Evolutionary conservation across 1,140 invertebrate genomes (phyloP), one percentile per base, ranked within the genome.

Genomic region (Orius insidiosus): DNA sequence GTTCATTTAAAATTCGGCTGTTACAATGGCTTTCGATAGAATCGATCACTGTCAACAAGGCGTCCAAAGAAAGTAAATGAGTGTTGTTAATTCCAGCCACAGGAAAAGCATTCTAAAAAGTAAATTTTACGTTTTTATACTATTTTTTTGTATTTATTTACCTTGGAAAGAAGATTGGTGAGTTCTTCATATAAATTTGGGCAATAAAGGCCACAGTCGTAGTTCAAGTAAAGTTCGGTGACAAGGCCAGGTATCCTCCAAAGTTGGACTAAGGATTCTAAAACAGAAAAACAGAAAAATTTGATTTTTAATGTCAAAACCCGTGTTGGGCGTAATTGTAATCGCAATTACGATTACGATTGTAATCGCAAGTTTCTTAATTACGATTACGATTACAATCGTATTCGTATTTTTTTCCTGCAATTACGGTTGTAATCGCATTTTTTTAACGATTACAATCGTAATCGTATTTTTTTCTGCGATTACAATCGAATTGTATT

Each of bases 201-300:
- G 55, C 89, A 92, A 62, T 96, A 98, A 8, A 98, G 68, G 65
- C 94, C 89, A 66, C 95, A 99, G 62, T 99, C 96, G 58, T 94
- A 99, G 67, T 99, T 99, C 1, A 98, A 68, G 65, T 94, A 99
- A 2, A 99, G 63, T 64, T 99, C 95, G 2, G 90, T 87, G 1
- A 90, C 80, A 18, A 93, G 70, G 1, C 84, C 83, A 0, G 86
- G 85, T 59, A 92, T 84, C 55, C 79, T 74, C 78, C 93, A 97
- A 50, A 98, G 64, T 59, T 93, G 84, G 1, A 93, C 74, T 30
- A 99, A 67, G 51, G 72, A 72, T 58, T 83, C 72, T 68, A 53
- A n/a, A 59, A 57, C n/a, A n/a, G n/a, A n/a, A n/a, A n/a, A n/a
- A n/a, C n/a, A n/a, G n/a, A n/a, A n/a, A n/a, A n/a, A n/a, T n/a